Percentiles rank a stretch among this genome's conserved stretches.
Conservation (phyloP, 2,888 invertebrate species). For the Glomeris marginata region DNA sequence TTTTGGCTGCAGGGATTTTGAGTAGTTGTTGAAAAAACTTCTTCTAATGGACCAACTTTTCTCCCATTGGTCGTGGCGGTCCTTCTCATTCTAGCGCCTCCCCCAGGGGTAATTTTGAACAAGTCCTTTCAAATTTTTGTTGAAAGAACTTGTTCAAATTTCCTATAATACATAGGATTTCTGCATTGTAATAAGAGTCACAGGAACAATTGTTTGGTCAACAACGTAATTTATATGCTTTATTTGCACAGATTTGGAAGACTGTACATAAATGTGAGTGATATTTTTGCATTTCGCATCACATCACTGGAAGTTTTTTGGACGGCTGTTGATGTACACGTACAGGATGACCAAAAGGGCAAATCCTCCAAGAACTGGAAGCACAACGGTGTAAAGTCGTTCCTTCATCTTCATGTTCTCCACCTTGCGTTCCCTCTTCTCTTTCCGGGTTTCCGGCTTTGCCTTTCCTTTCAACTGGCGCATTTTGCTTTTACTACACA, state of each 20-base stretch:
- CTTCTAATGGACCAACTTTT: no score
- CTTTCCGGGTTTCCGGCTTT: constrained; percentile 25
- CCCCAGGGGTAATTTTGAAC: no score
- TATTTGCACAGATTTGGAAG: neutral
- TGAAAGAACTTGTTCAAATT: no score
- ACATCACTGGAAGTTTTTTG: constrained; percentile 5
- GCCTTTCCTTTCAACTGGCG: constrained; percentile 26
- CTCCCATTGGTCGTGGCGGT: no score
- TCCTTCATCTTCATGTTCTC: constrained; percentile 23
- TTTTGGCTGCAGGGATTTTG: no score
- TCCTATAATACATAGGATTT: no score
- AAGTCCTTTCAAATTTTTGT: no score
- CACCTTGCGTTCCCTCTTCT: constrained; percentile 24
- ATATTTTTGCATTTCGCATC: neutral
- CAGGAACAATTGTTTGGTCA: neutral
- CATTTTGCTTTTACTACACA: no score
- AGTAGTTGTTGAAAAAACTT: no score
- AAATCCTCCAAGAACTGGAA: constrained; percentile 22
- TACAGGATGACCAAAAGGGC: constrained; percentile 19
- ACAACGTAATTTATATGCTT: neutral
- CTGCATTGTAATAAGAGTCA: no score
- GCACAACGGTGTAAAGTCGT: constrained; percentile 21
- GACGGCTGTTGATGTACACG: constrained; percentile 21
- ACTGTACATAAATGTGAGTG: neutral
- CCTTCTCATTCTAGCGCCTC: no score